Conservation (phyloP, 2,888 invertebrate genomes). For the Zygothrica quintamaculata region DNA sequence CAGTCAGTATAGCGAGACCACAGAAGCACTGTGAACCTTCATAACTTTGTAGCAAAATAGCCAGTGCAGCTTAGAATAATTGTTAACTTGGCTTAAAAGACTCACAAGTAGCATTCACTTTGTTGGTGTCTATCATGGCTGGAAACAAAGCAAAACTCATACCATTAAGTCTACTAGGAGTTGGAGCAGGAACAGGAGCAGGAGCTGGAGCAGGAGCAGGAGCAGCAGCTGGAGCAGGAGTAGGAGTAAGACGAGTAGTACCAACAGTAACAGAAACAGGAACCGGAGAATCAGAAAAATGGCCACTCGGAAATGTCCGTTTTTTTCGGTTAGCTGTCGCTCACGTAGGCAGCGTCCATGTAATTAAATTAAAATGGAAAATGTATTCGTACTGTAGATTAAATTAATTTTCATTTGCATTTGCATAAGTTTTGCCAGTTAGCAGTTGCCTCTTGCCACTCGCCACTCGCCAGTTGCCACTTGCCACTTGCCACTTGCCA, state of each 20-base stretch:
- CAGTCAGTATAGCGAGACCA: conserved; percentile 6
- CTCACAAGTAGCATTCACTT: conserved; percentile 48
- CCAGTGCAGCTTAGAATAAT: conserved; percentile 80
- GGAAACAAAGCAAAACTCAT: conserved; percentile 4
- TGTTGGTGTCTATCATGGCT: conserved; percentile 35
- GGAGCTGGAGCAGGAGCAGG: neutral
- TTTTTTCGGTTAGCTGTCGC: conserved; percentile 78
- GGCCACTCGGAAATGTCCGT: conserved; percentile 55
- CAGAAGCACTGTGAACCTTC: conserved; percentile 73
- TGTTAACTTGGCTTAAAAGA: conserved; percentile 79
- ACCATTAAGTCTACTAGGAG: neutral
- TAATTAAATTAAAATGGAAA: conserved; percentile 85
- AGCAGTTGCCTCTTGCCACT: conserved; percentile 26
- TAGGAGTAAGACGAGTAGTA: conserved; percentile 2
- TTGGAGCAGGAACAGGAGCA: neutral
- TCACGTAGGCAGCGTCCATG: conserved; percentile 83
- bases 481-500: conserved; percentile 8
- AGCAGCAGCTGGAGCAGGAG: neutral
- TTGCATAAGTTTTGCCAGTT: conserved; percentile 82
- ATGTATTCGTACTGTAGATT: conserved; percentile 83
- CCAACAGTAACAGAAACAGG: conserved; percentile 7
- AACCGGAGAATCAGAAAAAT: no score
- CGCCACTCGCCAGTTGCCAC: conserved; percentile 26
- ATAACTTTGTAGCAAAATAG: conserved; percentile 80
- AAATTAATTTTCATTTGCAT: conserved; percentile 85